Conservation (phyloP, 2,888 invertebrate species). For the Coenonympha arcania region DNA sequence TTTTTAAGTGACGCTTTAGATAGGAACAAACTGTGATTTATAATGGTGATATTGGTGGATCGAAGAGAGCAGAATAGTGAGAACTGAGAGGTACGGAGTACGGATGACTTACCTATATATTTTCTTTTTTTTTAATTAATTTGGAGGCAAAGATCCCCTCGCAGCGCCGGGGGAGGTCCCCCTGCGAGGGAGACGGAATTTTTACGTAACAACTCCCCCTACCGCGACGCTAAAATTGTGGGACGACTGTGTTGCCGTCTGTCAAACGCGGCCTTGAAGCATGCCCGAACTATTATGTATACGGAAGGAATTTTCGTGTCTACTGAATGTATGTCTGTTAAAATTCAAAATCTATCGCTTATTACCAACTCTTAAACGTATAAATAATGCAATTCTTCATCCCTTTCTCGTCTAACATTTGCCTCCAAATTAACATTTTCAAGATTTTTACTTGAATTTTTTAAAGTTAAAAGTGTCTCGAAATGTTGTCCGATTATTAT, state of each 20-base stretch:
- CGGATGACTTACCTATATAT: constrained; percentile 37
- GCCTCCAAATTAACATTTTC: constrained; percentile 10
- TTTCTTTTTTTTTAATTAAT: constrained; percentile 36
- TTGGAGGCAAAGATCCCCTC: constrained; percentile 36
- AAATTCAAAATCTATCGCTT: constrained; percentile 11
- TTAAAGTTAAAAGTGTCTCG: not conserved
- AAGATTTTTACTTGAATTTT: not conserved
- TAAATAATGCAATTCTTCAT: not conserved
- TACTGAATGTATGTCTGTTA: constrained; percentile 33
- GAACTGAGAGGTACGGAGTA: too few species aligned
- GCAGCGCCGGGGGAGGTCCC: constrained; percentile 24
- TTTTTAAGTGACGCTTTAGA: constrained; percentile 64
- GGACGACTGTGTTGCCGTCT: constrained; percentile 49
- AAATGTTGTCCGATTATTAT: constrained; percentile 16
- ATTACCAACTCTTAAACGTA: constrained; percentile 7
- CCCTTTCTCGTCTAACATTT: not conserved
- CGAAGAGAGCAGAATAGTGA: constrained; percentile 57
- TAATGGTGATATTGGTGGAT: constrained; percentile 69
- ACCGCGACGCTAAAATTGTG: constrained; percentile 46
- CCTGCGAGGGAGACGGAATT: constrained; percentile 38
- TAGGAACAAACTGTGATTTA: constrained; percentile 73
- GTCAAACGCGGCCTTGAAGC: constrained; percentile 66
- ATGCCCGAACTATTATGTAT: constrained; percentile 57
- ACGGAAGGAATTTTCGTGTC: constrained; percentile 52
- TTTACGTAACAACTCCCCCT: constrained; percentile 58